Conservation (phyloP, 2,888 invertebrate species). For the Ypsolopha scabrella region DNA sequence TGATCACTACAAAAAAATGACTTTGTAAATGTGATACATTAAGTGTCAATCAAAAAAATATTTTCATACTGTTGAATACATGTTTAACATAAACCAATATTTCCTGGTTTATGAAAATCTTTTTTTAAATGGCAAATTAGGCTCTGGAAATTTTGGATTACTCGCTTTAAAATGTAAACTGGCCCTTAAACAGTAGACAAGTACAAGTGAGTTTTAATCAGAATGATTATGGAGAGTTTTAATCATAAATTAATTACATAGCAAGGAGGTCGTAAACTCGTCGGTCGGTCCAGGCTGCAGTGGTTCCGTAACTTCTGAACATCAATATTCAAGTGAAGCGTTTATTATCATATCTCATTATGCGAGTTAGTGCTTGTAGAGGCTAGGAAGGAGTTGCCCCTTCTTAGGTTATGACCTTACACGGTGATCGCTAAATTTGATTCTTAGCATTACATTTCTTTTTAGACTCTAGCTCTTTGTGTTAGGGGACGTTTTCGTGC, state of each 20-base stretch:
- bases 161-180: too few species aligned
- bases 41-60: too few species aligned
- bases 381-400: conserved; percentile 28
- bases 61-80: too few species aligned
- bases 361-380: conserved; percentile 67
- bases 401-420: conserved; percentile 59
- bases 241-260: conserved; percentile 18
- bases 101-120: too few species aligned
- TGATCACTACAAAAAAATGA: too few species aligned
- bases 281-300: conserved; percentile 23
- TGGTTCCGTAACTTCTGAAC: conserved; percentile 61
- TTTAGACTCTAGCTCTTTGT: conserved; percentile 21
- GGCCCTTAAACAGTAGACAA: too few species aligned
- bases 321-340: conserved; percentile 66
- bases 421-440: conserved; percentile 39
- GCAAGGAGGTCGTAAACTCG: conserved; percentile 34
- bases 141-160: too few species aligned
- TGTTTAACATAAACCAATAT: too few species aligned
- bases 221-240: conserved; percentile 5
- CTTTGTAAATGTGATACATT: too few species aligned
- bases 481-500: conserved; percentile 22
- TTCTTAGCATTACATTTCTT: conserved; percentile 19
- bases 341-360: conserved; percentile 72
- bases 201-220: too few species aligned
- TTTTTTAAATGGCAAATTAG: too few species aligned